Evolutionary conservation across 2,113 vertebrate species (phyloP), one percentile per base, ranked within the genome.

Genomic region (Ochotona princeps): DNA sequence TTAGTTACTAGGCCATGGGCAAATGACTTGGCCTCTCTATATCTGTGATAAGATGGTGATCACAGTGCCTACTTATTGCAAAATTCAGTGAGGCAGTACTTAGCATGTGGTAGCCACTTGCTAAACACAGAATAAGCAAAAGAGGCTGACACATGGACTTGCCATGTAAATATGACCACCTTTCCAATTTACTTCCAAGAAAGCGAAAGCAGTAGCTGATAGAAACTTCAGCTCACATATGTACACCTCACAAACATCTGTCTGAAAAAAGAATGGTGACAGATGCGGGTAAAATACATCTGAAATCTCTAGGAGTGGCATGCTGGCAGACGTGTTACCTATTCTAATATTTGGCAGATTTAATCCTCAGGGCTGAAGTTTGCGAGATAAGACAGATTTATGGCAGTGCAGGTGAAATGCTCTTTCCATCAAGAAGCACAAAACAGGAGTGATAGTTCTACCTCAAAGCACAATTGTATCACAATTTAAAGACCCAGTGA

Each of bases 291-390:
- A 32, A 85, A 79, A 13, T 49, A 2, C 18, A 63, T 38, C 76
- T 90, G 51, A 83, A 32, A 73, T 78, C 78, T 96, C 57, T 72
- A 47, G 67, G 79, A 86, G 79, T 90, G 94, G 49, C n/a, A 60
- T 74, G 51, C 25, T 87, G 65, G 63, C 44, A 78, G 70, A 94
- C 28, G 23, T 23, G 92, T 69, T 92, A 66, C 47, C 89, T 76
- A 73, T 44, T 94, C 75, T 87, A 82, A 26, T 67, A 35, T 74
- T 88, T 86, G 74, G 35, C 47, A 57, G 23, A 88, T 88, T 90
- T 96, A 93, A 94, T 86, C 83, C 90, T 94, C 63, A 92, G 67
- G 15, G 65, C 35, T n/a, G 21, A 80, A 63, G 51, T 51, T 63
- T 32, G 72, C 51, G 70, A 83, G 84, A 61, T 20, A 92, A 63